Evolutionary conservation across 1,140 invertebrate species (phyloP), one percentile per base, ranked within the genome.

Genomic region (Tribolium castaneum): DNA sequence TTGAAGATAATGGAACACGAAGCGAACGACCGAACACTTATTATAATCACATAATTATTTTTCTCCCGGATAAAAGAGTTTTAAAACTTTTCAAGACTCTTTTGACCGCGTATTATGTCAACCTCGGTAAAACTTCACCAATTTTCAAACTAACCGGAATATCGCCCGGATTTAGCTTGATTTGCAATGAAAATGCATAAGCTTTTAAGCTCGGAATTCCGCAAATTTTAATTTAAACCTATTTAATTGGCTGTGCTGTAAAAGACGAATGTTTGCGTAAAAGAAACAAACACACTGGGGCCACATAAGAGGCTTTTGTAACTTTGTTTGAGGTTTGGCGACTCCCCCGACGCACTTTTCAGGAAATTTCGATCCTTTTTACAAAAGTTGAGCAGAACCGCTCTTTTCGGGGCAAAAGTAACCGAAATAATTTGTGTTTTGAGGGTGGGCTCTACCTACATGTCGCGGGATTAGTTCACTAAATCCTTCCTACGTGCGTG

Each of bases 61-160:
- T 59, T 45, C 5, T 6, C 39, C 39, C 7, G n/a, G 39, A 59
- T 19, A 25, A 52, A 59, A 59, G 54, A 59, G 54, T 59, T 59
- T 22, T n/a, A 19, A 25, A 25, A 12, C 14, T 19, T 59, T 59
- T n/a, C 4, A 19, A n/a, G 54, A 19, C 22, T 30, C 10, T 14
- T 59, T 59, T 59, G 54, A 59, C 54, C 54, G 54, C 54, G 25
- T 14, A 59, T 59, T 59, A 59, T 59, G 54, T 5, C 54, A 59
- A 59, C 54, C 25, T 59, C 25, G 39, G 39, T 9, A 45, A 45
- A 45, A 45, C 39, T 45, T 45, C 6, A 45, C 39, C 39, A 45
- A 10, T 45, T 39, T 39, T 39, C 4, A 39, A 10, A 45, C n/a
- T 19, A 19, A 19, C 2, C 16, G 2, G 1, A 19, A 2, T 19